Evolutionary conservation across 64 coral and sea anemone species (phyloP), one percentile per base, ranked within the genome.

Genomic region (Acropora yongei): DNA sequence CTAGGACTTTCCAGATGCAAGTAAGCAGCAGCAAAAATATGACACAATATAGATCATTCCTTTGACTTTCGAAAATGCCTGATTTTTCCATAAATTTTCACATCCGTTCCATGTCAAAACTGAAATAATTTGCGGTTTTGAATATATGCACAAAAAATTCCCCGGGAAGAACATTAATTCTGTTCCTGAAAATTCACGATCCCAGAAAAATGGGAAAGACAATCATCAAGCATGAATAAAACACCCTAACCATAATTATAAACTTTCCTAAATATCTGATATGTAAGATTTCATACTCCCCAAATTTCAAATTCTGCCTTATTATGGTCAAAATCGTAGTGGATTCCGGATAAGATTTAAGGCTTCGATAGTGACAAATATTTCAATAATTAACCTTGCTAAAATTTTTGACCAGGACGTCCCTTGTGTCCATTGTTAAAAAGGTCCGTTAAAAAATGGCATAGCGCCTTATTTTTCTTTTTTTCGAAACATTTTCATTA

Each of bases 131-230:
- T 65, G 6, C 57, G 3, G 46, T 18, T 67, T 4, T 14, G 43
- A 42, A 12, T 3, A 9, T 14, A n/a, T 4, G 46, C 55, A 60
- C 44, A 57, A 39, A 55, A 7, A 85, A 19, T 71, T 19, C 82
- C 82, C 82, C 65, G 41, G 82, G 82, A 85, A 85, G 65, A 48
- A 17, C 43, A 49, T 48, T 4, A 18, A 46, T 71, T 18, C 44
- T 85, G 68, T 85, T 72, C 82, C 66, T 85, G 82, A 71, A 85
- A 85, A 85, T 85, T 71, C 82, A 85, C 82, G 82, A 85, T 20
- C 17, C 3, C 18, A 71, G 46, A 4, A 3, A 20, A 47, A 3
- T 0, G 11, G 4, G 40, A 67, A 68, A 14, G 44, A 67, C 40
- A 85, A 49, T 6, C 18, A 85, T 0, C 5, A 7, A 55, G 10